These are phyloP conservation scores for Selene dorsalis DNA, from an alignment of 2,797 vertebrate species.

Conservation along the genomic window DNA sequence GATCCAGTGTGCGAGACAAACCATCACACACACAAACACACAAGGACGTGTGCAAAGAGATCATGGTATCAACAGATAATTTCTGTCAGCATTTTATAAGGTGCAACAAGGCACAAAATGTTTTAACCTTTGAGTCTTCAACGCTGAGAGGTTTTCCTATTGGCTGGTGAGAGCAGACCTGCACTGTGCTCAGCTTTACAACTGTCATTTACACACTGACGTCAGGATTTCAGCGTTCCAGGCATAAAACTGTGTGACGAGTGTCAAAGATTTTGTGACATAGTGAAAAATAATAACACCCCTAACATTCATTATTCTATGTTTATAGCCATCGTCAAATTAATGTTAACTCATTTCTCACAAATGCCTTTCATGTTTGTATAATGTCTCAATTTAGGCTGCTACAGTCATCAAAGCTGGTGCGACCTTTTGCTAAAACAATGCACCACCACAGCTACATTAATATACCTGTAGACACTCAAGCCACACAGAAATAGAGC, in stretches of 20 bases:
- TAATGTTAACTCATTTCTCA: neutral
- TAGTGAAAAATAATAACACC: constrained; percentile 4
- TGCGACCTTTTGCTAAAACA: constrained; percentile 26
- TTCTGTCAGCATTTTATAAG: constrained; percentile 49
- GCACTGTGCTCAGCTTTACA: constrained; percentile 17
- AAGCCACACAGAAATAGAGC: constrained; percentile 41
- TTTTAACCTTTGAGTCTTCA: constrained; percentile 41
- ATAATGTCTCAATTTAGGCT: constrained; percentile 1
- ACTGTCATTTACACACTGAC: constrained; percentile 30
- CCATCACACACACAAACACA: constrained; percentile 9
- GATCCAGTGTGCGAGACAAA: constrained; percentile 30
- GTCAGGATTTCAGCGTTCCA: constrained; percentile 27
- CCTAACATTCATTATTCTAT: neutral
- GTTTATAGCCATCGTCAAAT: neutral
- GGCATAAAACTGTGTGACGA: neutral
- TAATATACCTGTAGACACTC: constrained; percentile 6
- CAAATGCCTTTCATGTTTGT: neutral
- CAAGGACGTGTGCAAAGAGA: constrained; percentile 11
- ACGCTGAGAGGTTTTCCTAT: constrained; percentile 1
- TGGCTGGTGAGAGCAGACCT: constrained; percentile 27
- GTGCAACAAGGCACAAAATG: constrained; percentile 12
- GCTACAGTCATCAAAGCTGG: constrained; percentile 4
- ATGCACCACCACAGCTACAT: constrained; percentile 1
- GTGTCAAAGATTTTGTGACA: constrained; percentile 14
- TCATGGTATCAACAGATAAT: constrained; percentile 55